These are phyloP conservation scores for Rhodophaea formosa DNA, from an alignment of 2,888 invertebrate species.

Conservation along the genomic window DNA sequence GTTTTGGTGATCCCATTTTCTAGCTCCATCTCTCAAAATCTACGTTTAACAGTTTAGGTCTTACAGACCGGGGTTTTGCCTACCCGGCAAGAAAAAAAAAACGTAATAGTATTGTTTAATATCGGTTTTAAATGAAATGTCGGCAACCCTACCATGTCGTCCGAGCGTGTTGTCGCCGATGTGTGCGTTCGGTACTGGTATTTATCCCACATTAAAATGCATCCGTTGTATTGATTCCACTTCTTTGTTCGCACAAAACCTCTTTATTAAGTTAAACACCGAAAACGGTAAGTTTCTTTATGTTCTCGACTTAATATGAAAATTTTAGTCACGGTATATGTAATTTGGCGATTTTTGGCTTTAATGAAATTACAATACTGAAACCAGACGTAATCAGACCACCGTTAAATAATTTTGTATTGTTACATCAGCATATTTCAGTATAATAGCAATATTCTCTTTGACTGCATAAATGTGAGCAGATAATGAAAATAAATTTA, in stretches of 20 bases:
- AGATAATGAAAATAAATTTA: no score
- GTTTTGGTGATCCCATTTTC: no score
- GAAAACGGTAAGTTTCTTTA: conserved; percentile 22
- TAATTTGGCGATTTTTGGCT: neutral
- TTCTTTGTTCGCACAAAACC: conserved; percentile 61
- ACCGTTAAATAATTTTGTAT: neutral
- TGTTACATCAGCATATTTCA: neutral
- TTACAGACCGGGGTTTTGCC: no score
- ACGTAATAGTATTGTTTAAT: no score
- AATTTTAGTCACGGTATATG: neutral
- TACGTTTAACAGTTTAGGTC: no score
- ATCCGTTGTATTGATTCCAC: conserved; percentile 69
- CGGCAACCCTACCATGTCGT: neutral
- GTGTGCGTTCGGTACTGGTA: conserved; percentile 40
- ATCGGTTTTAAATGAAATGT: no score
- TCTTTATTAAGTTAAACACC: conserved; percentile 40
- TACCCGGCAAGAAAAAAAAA: no score
- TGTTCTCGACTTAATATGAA: neutral
- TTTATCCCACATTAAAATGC: conserved; percentile 74
- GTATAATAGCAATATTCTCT: neutral
- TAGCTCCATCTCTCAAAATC: no score
- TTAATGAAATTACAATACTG: neutral
- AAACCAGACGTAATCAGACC: neutral
- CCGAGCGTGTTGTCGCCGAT: neutral
- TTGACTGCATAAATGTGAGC: no score